Conservation (phyloP, 1,140 invertebrate genomes). For the Euborellia annulipes region DNA sequence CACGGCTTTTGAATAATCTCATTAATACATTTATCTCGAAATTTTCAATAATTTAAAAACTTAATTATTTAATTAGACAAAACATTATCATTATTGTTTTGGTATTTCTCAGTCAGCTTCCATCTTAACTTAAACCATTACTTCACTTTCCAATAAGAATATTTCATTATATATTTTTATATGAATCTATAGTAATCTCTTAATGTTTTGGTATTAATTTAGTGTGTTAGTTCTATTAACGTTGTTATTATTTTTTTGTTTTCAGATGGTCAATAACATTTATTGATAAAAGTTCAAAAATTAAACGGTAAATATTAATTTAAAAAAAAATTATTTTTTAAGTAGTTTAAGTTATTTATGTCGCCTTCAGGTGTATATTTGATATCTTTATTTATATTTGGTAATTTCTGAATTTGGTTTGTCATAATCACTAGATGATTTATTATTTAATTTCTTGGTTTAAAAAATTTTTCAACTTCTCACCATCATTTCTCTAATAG, state of each 20-base stretch:
- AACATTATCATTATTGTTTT: background rate
- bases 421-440: too few species aligned
- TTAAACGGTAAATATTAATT: constrained; percentile 34
- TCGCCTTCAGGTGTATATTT: too few species aligned
- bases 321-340: constrained; percentile 3
- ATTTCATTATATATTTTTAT: background rate
- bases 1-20: too few species aligned
- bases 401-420: too few species aligned
- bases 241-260: constrained; percentile 12
- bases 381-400: too few species aligned
- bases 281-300: constrained; percentile 46
- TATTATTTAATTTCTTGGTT: too few species aligned
- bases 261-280: constrained; percentile 62
- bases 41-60: too few species aligned
- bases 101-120: background rate
- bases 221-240: background rate
- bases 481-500: too few species aligned
- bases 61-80: background rate
- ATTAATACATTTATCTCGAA: too few species aligned
- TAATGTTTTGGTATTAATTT: background rate
- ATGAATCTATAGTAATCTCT: background rate
- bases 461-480: too few species aligned
- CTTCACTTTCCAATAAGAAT: background rate
- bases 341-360: constrained; percentile 4
- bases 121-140: constrained; percentile 4